These are phyloP conservation scores for Papilio helenus DNA, from an alignment of 1,140 invertebrate species.

Conservation along the genomic window DNA sequence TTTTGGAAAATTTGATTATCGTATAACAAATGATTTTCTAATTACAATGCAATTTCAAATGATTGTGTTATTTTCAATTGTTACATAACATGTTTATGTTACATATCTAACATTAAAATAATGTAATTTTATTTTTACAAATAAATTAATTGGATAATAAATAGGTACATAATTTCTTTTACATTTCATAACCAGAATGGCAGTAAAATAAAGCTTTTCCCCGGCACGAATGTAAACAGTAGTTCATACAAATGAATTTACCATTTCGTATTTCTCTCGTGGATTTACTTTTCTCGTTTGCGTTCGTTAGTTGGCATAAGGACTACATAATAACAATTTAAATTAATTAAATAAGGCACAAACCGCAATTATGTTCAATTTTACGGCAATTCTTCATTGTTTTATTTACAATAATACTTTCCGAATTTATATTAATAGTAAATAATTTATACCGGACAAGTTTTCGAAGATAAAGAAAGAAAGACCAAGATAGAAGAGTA, in stretches of 20 bases:
- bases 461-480: too few relatives aligned
- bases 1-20: background rate
- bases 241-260: conserved; percentile 27
- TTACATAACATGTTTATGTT: background rate
- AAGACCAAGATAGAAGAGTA: too few relatives aligned
- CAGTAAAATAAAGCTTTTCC: conserved; percentile 14
- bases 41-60: background rate
- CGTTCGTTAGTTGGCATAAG: conserved; percentile 26
- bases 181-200: conserved; percentile 8
- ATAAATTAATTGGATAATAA: background rate
- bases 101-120: too few relatives aligned
- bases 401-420: background rate
- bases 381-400: background rate
- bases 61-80: background rate
- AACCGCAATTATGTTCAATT: conserved; percentile 16
- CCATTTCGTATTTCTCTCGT: conserved; percentile 27
- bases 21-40: background rate
- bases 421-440: background rate
- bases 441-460: background rate
- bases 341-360: conserved; percentile 26
- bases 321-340: conserved; percentile 29
- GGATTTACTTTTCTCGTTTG: conserved; percentile 27
- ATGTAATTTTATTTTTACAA: background rate
- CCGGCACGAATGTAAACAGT: conserved; percentile 22
- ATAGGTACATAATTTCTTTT: background rate